These are phyloP conservation scores for Typhlichthys subterraneus DNA, from an alignment of 2,797 vertebrate species.

Conservation along the genomic window DNA sequence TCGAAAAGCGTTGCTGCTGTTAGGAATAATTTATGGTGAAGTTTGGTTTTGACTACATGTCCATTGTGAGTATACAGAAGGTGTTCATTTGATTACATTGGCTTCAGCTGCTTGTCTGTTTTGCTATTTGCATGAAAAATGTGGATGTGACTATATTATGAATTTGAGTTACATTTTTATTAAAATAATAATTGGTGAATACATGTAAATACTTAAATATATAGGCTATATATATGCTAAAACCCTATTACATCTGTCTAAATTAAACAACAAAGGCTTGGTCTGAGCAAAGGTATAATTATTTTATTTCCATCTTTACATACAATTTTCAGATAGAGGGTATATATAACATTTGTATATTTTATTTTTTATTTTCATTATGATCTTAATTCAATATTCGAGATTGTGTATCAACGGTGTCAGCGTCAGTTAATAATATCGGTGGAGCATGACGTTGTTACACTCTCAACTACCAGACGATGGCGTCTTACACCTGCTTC, in stretches of 20 bases:
- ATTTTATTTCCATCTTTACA: too few relatives aligned
- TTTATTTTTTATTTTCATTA: too few relatives aligned
- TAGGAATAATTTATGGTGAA: too few relatives aligned
- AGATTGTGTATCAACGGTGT: background rate
- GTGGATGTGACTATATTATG: background rate
- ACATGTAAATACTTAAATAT: background rate
- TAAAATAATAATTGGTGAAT: background rate
- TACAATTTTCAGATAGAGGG: too few relatives aligned
- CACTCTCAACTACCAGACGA: slow-evolving; percentile 58
- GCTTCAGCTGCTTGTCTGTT: background rate
- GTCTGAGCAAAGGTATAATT: too few relatives aligned
- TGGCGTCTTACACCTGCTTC: slow-evolving; percentile 71
- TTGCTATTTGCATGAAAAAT: background rate
- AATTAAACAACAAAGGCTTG: background rate
- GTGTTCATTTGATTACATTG: background rate
- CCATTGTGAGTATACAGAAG: too few relatives aligned
- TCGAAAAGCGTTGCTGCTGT: too few relatives aligned
- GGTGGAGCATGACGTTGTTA: slow-evolving; percentile 6
- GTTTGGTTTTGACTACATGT: too few relatives aligned
- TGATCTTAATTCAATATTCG: background rate
- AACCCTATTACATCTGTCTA: background rate
- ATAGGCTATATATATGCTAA: background rate
- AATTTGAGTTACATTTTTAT: background rate
- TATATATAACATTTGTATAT: too few relatives aligned
- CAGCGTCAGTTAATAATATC: background rate